Evolutionary conservation across 2,797 vertebrate genomes (phyloP).

Genomic region (Carduelis carduelis): DNA sequence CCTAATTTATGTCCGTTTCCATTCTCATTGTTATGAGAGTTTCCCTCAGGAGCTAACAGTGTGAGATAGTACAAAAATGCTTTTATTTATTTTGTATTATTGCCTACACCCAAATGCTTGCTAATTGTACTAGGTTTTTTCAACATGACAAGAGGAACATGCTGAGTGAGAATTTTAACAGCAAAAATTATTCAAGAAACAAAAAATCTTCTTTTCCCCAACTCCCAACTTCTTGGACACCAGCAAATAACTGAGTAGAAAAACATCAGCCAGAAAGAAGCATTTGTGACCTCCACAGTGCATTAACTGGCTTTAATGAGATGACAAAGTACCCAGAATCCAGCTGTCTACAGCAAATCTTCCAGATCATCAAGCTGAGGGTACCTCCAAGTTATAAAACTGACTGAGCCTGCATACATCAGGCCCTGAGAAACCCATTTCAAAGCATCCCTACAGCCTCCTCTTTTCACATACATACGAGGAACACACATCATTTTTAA

Average conservation of each 20-base stretch:
- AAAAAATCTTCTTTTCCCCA: background rate
- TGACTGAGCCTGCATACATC: background rate
- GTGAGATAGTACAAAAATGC: conserved; percentile 25
- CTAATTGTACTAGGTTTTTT: background rate
- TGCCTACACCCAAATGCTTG: background rate
- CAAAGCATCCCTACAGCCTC: background rate
- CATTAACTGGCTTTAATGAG: background rate
- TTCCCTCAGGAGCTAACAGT: conserved; percentile 24
- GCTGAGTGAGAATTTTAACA: background rate
- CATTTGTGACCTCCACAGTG: background rate
- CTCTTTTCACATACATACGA: background rate
- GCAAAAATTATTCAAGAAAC: background rate
- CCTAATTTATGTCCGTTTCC: conserved; percentile 4
- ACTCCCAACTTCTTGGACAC: background rate
- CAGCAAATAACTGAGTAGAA: background rate
- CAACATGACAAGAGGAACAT: background rate
- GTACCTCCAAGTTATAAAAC: background rate
- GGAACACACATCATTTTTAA: rapidly evolving
- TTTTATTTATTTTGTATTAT: conserved; percentile 19
- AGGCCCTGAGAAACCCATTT: background rate
- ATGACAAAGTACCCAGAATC: background rate
- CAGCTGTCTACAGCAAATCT: background rate
- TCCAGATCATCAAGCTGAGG: background rate
- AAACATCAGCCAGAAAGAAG: background rate
- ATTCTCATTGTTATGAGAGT: conserved; percentile 22